These are phyloP conservation scores for Drosophila quinaria DNA, from an alignment of 2,888 invertebrate genomes.

Conservation along the genomic window DNA sequence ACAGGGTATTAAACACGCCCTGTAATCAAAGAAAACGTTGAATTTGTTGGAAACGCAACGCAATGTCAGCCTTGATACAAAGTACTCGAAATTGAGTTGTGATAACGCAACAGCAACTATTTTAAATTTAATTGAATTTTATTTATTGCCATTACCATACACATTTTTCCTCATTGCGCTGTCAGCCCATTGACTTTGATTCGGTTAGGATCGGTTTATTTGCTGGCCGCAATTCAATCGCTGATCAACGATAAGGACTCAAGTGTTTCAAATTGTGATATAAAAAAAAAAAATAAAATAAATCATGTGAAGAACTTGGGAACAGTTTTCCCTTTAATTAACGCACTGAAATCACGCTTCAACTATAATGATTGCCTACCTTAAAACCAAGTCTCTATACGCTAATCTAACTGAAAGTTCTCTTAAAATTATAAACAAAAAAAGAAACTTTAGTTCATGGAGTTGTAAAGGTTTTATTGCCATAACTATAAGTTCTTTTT, in stretches of 20 bases:
- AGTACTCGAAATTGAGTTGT: conserved; percentile 19
- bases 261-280: conserved; percentile 29
- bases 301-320: conserved; percentile 12
- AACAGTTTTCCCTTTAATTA: conserved; percentile 11
- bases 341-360: conserved; percentile 14
- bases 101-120: conserved; percentile 57
- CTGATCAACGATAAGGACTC: conserved; percentile 29
- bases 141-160: conserved; percentile 65
- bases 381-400: background rate
- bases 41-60: conserved; percentile 1
- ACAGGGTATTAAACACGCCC: background rate
- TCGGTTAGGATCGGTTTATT: conserved; percentile 24
- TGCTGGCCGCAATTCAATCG: conserved; percentile 18
- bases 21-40: background rate
- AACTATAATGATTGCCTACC: conserved; percentile 12
- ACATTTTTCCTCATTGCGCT: conserved; percentile 33
- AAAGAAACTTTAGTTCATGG: background rate
- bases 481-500: background rate
- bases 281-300: background rate
- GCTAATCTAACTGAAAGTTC: conserved; percentile 10
- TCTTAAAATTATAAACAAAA: background rate
- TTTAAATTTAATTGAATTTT: conserved; percentile 57
- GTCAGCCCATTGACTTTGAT: conserved; percentile 3
- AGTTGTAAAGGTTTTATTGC: background rate
- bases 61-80: conserved; percentile 19